Conservation (phyloP, 2,113 vertebrate species). For the Herpetotheres cachinnans region DNA sequence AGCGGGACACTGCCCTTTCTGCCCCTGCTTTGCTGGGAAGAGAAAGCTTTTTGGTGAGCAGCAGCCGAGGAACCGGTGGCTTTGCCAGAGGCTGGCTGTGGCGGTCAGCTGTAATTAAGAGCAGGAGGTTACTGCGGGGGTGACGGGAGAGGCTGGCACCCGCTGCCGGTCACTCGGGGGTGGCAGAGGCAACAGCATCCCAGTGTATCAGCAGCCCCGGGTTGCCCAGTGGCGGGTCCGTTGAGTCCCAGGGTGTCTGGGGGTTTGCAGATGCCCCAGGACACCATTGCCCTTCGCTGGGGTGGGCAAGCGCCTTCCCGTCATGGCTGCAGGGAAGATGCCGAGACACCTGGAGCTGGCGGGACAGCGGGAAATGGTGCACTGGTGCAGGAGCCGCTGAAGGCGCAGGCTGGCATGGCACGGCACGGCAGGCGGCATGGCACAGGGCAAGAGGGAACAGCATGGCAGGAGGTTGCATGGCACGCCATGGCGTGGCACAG, state of each 20-base stretch:
- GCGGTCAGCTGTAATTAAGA: background rate
- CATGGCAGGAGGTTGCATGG: background rate
- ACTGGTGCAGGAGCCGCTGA: background rate
- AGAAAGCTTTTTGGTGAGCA: background rate
- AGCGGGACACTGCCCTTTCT: background rate
- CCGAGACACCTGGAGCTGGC: background rate
- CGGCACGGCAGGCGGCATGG: background rate
- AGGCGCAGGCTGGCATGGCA: background rate
- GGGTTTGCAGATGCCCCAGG: background rate
- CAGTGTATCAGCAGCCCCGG: fast-evolving
- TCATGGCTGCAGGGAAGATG: background rate
- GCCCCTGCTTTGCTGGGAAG: background rate
- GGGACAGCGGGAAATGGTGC: too few relatives aligned
- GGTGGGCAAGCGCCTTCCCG: background rate
- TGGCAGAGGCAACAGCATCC: background rate
- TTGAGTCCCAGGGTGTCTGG: background rate
- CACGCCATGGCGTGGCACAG: fast-evolving
- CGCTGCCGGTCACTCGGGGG: background rate
- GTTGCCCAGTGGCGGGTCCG: fast-evolving
- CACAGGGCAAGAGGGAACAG: background rate
- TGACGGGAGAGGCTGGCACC: background rate
- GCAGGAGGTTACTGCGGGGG: background rate
- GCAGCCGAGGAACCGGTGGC: background rate
- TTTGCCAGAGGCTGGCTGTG: background rate
- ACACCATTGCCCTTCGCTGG: background rate